phyloP scores from a whole-genome alignment of 2,888 invertebrate species.

The Podotricha telesiphe region DNA sequence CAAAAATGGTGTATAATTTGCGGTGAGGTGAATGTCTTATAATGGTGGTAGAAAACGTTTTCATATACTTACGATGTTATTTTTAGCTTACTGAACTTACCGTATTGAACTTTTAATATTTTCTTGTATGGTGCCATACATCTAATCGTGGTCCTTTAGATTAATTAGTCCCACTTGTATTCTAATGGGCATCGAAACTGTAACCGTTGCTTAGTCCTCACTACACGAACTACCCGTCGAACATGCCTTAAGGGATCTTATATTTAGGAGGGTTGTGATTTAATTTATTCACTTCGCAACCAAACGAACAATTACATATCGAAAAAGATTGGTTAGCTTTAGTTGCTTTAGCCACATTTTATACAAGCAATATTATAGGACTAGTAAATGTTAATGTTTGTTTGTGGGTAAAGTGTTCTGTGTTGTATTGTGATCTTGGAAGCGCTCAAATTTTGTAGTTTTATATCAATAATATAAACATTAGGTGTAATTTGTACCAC shows the following conservation, averaged over 20 bases:
- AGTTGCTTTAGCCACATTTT: constrained; percentile 48
- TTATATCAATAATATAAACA: constrained; percentile 50
- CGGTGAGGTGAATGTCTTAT: constrained; percentile 12
- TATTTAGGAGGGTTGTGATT: constrained; percentile 67
- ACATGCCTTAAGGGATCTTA: constrained; percentile 52
- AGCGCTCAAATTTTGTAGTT: constrained; percentile 73
- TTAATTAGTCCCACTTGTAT: constrained; percentile 32
- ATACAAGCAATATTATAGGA: constrained; percentile 41
- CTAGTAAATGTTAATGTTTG: constrained; percentile 40
- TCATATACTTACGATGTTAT: constrained; percentile 35
- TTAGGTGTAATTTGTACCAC: constrained; percentile 46
- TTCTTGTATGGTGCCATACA: constrained; percentile 40
- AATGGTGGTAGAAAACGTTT: constrained; percentile 26
- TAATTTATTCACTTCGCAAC: constrained; percentile 54
- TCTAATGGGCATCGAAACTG: constrained; percentile 23
- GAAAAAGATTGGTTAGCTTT: constrained; percentile 61
- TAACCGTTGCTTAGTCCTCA: constrained; percentile 41
- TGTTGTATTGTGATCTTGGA: constrained; percentile 53
- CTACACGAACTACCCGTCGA: constrained; percentile 41
- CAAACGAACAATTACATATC: constrained; percentile 68
- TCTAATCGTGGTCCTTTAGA: constrained; percentile 33
- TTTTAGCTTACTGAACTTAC: too few relatives aligned
- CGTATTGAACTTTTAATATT: constrained; percentile 30
- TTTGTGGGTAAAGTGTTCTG: constrained; percentile 37
- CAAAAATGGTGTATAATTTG: constrained; percentile 20